These are phyloP conservation scores for Ceriagrion tenellum DNA, from an alignment of 2,888 invertebrate species.

Conservation along the genomic window DNA sequence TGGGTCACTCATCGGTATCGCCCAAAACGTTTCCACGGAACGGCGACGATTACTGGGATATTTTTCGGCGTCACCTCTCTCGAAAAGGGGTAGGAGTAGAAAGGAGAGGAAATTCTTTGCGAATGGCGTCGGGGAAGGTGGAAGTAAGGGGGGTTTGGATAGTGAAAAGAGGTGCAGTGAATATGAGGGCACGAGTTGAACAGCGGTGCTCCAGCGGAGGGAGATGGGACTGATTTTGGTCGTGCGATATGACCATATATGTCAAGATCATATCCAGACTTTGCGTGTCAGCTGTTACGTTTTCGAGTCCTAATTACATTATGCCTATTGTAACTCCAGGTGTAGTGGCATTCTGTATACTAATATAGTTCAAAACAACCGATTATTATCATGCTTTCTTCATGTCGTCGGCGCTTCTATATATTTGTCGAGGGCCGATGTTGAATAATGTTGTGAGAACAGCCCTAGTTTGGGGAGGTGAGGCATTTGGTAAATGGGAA, in stretches of 20 bases:
- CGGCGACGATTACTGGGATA: neutral
- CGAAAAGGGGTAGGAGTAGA: neutral
- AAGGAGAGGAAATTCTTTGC: slow-evolving; percentile 4
- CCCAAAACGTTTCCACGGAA: slow-evolving; percentile 30
- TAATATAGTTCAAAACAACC: no score
- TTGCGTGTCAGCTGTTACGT: no score
- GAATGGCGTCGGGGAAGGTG: neutral
- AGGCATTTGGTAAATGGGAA: neutral
- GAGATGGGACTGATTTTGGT: no score
- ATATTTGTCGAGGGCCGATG: neutral
- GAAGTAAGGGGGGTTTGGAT: neutral
- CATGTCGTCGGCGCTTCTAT: no score
- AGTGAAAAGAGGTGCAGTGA: neutral
- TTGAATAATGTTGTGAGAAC: neutral
- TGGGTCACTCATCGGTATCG: slow-evolving; percentile 28
- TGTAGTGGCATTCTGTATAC: no score
- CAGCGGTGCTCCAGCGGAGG: no score
- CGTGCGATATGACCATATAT: no score
- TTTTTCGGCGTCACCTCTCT: slow-evolving; percentile 8
- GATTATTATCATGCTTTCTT: no score
- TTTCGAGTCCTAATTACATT: no score
- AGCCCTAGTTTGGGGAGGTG: neutral
- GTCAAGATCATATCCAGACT: no score
- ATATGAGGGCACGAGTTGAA: no score
- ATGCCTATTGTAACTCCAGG: no score